These are phyloP conservation scores for Trachurus trachurus DNA, from an alignment of 2,797 vertebrate species.

Conservation along the genomic window DNA sequence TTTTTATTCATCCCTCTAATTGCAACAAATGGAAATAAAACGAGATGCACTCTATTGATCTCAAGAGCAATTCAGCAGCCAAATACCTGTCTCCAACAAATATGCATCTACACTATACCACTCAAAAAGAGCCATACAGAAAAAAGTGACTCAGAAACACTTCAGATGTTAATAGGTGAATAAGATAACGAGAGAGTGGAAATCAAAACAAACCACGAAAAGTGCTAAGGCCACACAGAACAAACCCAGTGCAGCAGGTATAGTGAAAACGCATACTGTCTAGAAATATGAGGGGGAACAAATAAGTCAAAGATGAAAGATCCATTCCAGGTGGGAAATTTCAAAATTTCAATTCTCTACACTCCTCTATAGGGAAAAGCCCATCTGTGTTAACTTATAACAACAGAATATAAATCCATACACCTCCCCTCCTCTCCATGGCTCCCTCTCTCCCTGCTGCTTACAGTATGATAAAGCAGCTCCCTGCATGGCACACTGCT, in stretches of 20 bases:
- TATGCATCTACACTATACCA: background rate
- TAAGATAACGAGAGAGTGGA: background rate
- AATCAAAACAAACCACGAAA: background rate
- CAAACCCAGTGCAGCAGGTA: background rate
- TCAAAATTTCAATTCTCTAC: conserved; percentile 10
- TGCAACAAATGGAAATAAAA: conserved; percentile 3
- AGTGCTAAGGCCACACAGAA: conserved; percentile 6
- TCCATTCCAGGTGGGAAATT: conserved; percentile 20
- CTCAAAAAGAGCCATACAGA: conserved; percentile 23
- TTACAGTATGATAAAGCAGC: conserved; percentile 59
- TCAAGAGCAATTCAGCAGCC: conserved; percentile 6
- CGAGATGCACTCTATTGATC: conserved; percentile 18
- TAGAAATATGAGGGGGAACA: background rate
- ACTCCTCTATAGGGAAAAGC: conserved; percentile 17
- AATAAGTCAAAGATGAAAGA: conserved; percentile 8
- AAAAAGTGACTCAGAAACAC: conserved; percentile 22
- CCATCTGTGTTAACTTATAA: conserved; percentile 34
- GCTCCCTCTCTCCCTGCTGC: conserved; percentile 38
- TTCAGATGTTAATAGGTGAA: conserved; percentile 1
- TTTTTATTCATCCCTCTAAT: conserved; percentile 17
- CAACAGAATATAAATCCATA: conserved; percentile 58
- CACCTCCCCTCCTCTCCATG: conserved; percentile 23
- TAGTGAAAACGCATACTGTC: background rate
- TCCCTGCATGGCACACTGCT: conserved; percentile 49
- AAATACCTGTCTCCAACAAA: background rate